Percentiles rank a stretch among this genome's conserved stretches.
Evolutionary conservation across 2,113 vertebrate species (phyloP).

Genomic region (Catharus fuscescens): DNA sequence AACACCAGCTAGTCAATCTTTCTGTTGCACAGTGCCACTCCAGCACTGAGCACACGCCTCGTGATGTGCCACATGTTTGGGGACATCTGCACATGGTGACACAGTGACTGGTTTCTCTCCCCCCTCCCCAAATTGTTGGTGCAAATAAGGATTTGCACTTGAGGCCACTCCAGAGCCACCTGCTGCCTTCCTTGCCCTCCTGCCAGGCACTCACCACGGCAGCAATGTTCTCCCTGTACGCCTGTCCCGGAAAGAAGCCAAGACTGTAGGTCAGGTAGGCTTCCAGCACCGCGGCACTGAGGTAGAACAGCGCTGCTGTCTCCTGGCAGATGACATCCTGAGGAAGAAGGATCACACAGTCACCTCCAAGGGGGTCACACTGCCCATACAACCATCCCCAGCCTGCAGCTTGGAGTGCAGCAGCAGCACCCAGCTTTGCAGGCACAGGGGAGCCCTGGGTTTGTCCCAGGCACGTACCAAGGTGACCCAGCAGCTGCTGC

Average conservation of each 20-base stretch:
- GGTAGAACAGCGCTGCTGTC: slow-evolving; percentile 78
- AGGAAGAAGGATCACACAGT: not conserved
- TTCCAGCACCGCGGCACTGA: slow-evolving; percentile 78
- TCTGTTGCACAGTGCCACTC: not conserved
- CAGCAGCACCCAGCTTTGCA: no score
- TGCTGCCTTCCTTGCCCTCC: not conserved
- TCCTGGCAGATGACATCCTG: slow-evolving; percentile 80
- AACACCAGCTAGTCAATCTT: not conserved
- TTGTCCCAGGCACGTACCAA: slow-evolving; percentile 48
- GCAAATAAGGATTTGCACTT: not conserved
- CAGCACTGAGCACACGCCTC: not conserved
- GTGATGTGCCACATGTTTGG: accelerated
- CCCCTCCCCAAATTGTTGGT: not conserved
- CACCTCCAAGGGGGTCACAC: not conserved
- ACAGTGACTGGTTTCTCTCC: not conserved
- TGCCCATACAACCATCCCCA: not conserved
- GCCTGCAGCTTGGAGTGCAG: not conserved
- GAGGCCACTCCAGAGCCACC: not conserved
- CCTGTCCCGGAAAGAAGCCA: accelerated
- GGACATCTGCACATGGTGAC: accelerated
- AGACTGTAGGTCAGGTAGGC: not conserved
- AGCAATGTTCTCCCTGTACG: slow-evolving; percentile 70
- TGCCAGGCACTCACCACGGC: slow-evolving; percentile 76
- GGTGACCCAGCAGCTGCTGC: slow-evolving; percentile 45
- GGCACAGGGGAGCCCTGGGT: not conserved